Base-by-base conservation (phyloP, 2,888 invertebrate species). In the Auanema freiburgensis region DNA sequence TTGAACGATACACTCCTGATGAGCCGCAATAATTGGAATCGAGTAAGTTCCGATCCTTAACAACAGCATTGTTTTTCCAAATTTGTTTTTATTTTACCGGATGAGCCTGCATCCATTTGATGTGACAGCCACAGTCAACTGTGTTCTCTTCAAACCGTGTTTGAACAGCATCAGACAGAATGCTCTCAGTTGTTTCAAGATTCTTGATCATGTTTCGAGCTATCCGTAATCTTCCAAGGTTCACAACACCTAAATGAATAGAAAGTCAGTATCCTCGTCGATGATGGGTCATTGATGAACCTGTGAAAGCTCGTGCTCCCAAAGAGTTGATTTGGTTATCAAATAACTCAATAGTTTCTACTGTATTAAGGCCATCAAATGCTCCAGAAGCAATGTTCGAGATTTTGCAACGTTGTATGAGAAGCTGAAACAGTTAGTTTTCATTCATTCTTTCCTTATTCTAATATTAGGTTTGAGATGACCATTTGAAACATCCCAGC, bases 41-140 rank as follows among this genome's bases (percentile, higher is more conserved):
- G 11, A 53, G 53, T 44, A 63, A 49, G 52, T 53, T 52, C 2
- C 58, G 52, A 21, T 63, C 63, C 63, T 63, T 42, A 24, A 62
- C 51, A 16, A 10, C 18, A 11, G 11, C 51, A 51, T 51, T 51
- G 11, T 51, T 12, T n/a, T n/a, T 51, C n/a, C 12, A 11, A 11
- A 52, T 52, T 25, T 16, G 6, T 25, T 41, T 55, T 11, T 41
- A 3, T 25, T 46, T 59, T 53, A 59, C 64, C 14, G 59, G 58
- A 64, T 64, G 61, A 18, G 66, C 60, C 2, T 64, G 69, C 69
- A 74, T 74, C 74, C 74, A 74, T 44, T 74, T 71, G 56, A 74
- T 43, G 11, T 52, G 58, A 57, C 74, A 74, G 42, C 46, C 53
- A 46, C 74, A 74, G 18, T 69, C 66, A 40, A 74, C 33, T 8